Base-by-base conservation (phyloP, 2,888 invertebrate genomes). In the Steinernema carpocapsae region DNA sequence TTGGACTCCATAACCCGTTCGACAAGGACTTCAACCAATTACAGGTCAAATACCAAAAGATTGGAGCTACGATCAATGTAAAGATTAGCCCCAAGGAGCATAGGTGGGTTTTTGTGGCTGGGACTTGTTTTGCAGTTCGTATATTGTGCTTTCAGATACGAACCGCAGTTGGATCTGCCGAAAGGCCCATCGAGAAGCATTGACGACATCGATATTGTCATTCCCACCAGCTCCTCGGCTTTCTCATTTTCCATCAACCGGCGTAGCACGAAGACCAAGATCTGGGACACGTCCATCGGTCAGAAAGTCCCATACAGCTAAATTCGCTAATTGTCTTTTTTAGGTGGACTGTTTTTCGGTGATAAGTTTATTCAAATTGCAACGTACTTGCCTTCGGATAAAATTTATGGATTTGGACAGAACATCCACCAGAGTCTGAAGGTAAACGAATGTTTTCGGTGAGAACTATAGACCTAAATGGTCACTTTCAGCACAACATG, bases 321-420 rank as follows among this genome's bases (percentile, higher is more conserved):
- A n/a, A 7, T 37, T 10, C 26, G 70, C 59, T 0, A 17, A 70
- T n/a, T 7, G 22, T 10, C n/a, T 26, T 37, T n/a, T 75, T 29
- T 56, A 82, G 83, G 85, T n/a, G 86, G 85, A 1, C 78, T 86
- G 7, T 79, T 85, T 17, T 86, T 85, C 76, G 79, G 83, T 17
- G 82, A 85, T 56, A 78, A 84, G 71, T 86, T 83, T 76, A 83
- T 86, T 72, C 86, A 86, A 75, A 83, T 86, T 26, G 85, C 84
- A 19, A 83, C 85, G 0, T 80, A 79, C 70, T 76, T 86, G 17
- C 83, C 86, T 1, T 81, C 82, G 32, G 79, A 84, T 71, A 79
- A 83, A 45, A 81, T 87, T 76, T 87, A 85, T 74, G 87, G 87
- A 42, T 85, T 85, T 79, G 87, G 87, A 45, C 87, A 87, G 74